Base-by-base conservation (phyloP, 2,797 vertebrate genomes). In the Anguilla anguilla region DNA sequence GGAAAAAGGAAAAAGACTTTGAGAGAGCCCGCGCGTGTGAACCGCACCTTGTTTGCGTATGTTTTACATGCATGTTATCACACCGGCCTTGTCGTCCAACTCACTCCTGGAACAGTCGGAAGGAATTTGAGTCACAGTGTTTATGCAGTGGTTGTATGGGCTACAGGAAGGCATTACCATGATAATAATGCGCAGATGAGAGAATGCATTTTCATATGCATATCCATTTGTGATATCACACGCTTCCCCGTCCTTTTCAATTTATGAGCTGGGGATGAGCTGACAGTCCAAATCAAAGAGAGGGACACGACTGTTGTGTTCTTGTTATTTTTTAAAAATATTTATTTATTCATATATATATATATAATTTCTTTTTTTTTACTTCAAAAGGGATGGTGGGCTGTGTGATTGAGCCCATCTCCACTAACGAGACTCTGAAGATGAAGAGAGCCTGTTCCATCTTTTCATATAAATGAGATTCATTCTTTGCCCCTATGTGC, bases 301-400 rank as follows among this genome's bases (percentile, higher is more conserved):
- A 74, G 64, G 85, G 57, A 25, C 88, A 88, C 87, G n/a, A 88
- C 90, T 64, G 81, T 85, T 90, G 89, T 90, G 89, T 88, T 91
- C 88, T 89, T 90, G 86, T 79, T 79, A 5, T 79, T 79, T 82
- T n/a, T 28, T 13, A n/a, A n/a, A n/a, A n/a, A 19, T 91, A 90
- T 90, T 90, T 89, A 90, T 90, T 92, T 82, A 43, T 43, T 43
- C 39, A 43, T 43, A 43, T 43, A 43, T 43, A 43, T 39, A 39
- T 39, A 93, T 64, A 39, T 39, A 0, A 17, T 31, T 31, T 69
- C 6, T 91, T 90, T 90, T 89, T 89, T 91, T 90, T 92, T 82
- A 93, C 91, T 94, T 95, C 92, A 95, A 95, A 96, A 93, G 92
- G 90, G 6, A 88, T 87, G 92, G 91, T 90, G 89, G 43, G 39